Percentiles rank a stretch among this genome's conserved stretches.
These are phyloP conservation scores for Hirtodrosophila alboralis DNA, from an alignment of 2,888 invertebrate species.

Conservation along the genomic window DNA sequence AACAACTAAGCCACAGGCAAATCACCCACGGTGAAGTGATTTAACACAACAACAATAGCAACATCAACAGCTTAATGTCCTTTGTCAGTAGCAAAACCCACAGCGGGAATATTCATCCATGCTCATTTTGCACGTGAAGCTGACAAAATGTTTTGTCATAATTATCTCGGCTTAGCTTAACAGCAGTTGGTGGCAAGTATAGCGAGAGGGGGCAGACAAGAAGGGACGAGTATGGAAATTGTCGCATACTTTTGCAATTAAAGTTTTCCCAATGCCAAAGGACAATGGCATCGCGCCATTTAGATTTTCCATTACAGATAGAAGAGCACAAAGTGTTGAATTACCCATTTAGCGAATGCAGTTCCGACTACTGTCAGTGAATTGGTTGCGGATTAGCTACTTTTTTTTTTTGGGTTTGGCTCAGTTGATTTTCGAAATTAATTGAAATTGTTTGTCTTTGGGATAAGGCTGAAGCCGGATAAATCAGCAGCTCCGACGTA, in stretches of 20 bases:
- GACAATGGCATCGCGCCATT: conserved; percentile 44
- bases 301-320: conserved; percentile 61
- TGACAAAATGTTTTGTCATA: conserved; percentile 65
- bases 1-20: conserved; percentile 44
- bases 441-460: conserved; percentile 64
- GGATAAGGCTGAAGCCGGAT: conserved; percentile 36
- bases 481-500: conserved; percentile 53
- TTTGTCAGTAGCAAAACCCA: conserved; percentile 21
- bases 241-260: conserved; percentile 61
- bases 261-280: conserved; percentile 49
- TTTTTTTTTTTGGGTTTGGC: conserved; percentile 30
- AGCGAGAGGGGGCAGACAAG: background rate
- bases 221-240: conserved; percentile 6
- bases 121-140: conserved; percentile 38
- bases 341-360: conserved; percentile 47
- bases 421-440: conserved; percentile 69
- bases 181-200: background rate
- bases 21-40: conserved; percentile 35
- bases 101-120: conserved; percentile 14
- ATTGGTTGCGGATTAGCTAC: conserved; percentile 46
- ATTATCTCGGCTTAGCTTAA: conserved; percentile 51
- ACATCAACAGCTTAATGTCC: conserved; percentile 29
- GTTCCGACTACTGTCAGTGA: conserved; percentile 24
- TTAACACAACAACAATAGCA: conserved; percentile 12
- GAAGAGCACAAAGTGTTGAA: conserved; percentile 32